These are phyloP conservation scores for Zapus hudsonius DNA, from an alignment of 2,113 vertebrate species.

Conservation along the genomic window DNA sequence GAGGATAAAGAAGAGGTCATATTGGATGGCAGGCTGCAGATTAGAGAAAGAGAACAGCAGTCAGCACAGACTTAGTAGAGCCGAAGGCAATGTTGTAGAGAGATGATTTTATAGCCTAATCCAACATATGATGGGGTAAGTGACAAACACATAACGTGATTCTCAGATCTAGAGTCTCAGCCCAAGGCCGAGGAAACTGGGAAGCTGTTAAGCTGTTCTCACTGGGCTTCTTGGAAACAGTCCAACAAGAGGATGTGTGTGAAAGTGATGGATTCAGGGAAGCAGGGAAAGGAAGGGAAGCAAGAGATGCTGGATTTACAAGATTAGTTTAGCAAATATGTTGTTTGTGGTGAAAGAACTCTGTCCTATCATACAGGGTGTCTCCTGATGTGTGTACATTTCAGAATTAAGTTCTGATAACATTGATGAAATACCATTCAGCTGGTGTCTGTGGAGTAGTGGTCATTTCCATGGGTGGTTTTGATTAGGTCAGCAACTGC, in stretches of 20 bases:
- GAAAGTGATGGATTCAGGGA: not conserved
- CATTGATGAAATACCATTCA: constrained; percentile 1
- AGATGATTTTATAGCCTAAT: not conserved
- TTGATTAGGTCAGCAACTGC: not conserved
- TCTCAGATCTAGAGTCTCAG: not conserved
- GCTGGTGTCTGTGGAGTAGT: not conserved
- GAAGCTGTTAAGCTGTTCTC: not conserved
- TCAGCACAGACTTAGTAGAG: not conserved
- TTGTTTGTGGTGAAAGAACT: not conserved
- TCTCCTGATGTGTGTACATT: not conserved
- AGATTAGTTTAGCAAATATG: not conserved
- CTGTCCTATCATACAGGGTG: not conserved
- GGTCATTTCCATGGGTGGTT: not conserved
- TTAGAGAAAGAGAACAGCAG: not conserved
- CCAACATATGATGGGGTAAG: not conserved
- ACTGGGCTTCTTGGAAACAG: not conserved
- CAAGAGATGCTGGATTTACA: not conserved
- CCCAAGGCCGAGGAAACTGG: not conserved
- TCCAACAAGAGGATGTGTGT: not conserved
- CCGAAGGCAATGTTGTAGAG: not conserved
- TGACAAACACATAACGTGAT: not conserved
- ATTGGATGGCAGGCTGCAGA: not conserved
- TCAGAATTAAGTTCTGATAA: constrained; percentile 29
- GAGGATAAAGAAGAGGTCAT: not conserved
- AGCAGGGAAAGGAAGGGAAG: not conserved